Evolutionary conservation across 1,140 invertebrate species (phyloP).

Genomic region (Sitobion miscanthi): DNA sequence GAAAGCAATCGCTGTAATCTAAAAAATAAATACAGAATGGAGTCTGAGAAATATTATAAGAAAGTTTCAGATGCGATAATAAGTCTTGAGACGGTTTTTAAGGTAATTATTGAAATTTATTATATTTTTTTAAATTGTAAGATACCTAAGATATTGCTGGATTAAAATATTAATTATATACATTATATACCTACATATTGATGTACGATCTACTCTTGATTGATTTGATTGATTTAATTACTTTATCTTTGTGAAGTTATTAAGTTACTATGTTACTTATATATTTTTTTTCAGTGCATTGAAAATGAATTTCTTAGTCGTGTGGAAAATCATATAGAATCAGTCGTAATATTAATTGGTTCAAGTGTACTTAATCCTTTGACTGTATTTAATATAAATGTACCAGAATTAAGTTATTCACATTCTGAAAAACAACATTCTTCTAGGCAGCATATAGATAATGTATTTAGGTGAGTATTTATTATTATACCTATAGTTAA

Average conservation of each 20-base stretch:
- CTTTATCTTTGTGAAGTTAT: background rate
- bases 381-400: constrained; percentile 52
- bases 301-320: constrained; percentile 41
- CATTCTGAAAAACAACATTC: constrained; percentile 54
- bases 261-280: background rate
- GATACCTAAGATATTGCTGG: background rate
- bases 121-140: background rate
- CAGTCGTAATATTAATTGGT: constrained; percentile 49
- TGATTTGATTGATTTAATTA: background rate
- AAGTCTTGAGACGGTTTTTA: constrained; percentile 50
- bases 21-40: constrained; percentile 29
- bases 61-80: constrained; percentile 31
- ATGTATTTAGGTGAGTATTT: constrained; percentile 50
- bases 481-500: background rate
- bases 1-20: background rate
- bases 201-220: background rate
- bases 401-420: constrained; percentile 52
- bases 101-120: constrained; percentile 12
- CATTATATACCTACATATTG: no score
- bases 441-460: constrained; percentile 40
- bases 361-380: constrained; percentile 53
- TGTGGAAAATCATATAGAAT: constrained; percentile 38
- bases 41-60: constrained; percentile 54
- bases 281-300: constrained; percentile 35
- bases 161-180: no score